Percentiles rank a stretch among this genome's conserved stretches.
phyloP scores from a whole-genome alignment of 1,140 invertebrate genomes.

The Panulirus ornatus region DNA sequence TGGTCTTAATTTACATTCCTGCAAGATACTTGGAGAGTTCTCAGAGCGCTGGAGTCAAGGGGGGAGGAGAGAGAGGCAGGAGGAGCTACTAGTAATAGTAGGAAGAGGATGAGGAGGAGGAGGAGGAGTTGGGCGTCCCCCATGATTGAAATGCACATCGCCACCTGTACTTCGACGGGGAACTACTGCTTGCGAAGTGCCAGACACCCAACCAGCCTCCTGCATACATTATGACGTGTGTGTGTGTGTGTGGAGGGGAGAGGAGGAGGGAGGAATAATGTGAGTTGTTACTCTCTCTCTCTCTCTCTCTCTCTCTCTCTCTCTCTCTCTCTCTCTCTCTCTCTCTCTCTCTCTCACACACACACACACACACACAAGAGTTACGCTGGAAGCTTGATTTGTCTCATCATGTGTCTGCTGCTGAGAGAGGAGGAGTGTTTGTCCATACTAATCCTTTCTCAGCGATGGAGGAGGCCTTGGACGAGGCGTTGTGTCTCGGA shows the following conservation, averaged over 20 bases:
- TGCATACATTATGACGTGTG: not conserved
- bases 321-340: constrained; percentile 1
- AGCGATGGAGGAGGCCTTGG: too few species aligned
- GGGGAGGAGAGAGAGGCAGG: not conserved
- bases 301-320: constrained; percentile 49
- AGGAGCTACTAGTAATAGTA: not conserved
- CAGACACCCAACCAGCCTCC: not conserved
- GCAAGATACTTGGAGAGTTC: constrained; percentile 3
- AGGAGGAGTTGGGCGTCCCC: not conserved
- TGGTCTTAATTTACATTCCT: constrained; percentile 37
- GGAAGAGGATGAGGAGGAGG: not conserved
- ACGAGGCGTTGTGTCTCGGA: too few species aligned
- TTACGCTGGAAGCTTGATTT: too few species aligned
- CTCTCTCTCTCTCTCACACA: not conserved
- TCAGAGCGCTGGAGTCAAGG: not conserved
- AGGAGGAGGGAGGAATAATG: constrained; percentile 2
- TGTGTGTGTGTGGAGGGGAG: constrained; percentile 3
- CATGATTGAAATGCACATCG: not conserved
- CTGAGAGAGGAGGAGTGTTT: too few species aligned
- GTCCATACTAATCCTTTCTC: too few species aligned
- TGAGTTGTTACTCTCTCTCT: constrained; percentile 9
- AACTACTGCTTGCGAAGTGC: not conserved
- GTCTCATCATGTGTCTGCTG: too few species aligned
- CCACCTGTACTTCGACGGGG: constrained; percentile 11
- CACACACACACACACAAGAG: too few species aligned